Evolutionary conservation across 2,888 invertebrate species (phyloP).

Genomic region (Ceraclea dissimilis): DNA sequence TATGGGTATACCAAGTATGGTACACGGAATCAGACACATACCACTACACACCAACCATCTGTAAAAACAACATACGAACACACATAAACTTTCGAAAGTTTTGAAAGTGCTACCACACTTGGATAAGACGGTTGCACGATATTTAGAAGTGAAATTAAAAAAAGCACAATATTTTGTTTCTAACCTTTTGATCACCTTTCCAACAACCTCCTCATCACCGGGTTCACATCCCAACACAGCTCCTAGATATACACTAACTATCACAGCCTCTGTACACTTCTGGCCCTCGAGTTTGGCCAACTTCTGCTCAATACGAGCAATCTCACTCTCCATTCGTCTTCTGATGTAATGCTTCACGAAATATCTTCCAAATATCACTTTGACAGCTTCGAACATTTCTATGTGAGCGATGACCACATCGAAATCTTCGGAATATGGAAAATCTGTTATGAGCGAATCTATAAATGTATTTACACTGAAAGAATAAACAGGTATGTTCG

Average conservation of each 20-base stretch:
- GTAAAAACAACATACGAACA: slow-evolving; percentile 28
- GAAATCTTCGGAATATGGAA: slow-evolving; percentile 45
- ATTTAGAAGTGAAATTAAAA: too few relatives aligned
- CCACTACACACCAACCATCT: slow-evolving; percentile 48
- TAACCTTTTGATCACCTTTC: slow-evolving; percentile 51
- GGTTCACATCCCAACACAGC: slow-evolving; percentile 48
- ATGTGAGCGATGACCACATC: slow-evolving; percentile 28
- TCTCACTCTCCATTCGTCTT: slow-evolving; percentile 49
- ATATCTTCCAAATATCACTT: slow-evolving; percentile 58
- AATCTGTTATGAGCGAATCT: slow-evolving; percentile 43
- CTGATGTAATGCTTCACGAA: slow-evolving; percentile 53
- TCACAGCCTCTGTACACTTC: slow-evolving; percentile 47
- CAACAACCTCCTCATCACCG: slow-evolving; percentile 41
- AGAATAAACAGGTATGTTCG: slow-evolving; percentile 25
- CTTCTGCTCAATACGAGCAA: slow-evolving; percentile 53
- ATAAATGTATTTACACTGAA: slow-evolving; percentile 52
- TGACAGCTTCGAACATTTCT: slow-evolving; percentile 49
- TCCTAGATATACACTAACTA: slow-evolving; percentile 55
- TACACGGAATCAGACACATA: slow-evolving; percentile 44
- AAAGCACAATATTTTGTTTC: too few relatives aligned
- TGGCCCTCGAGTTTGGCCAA: slow-evolving; percentile 49
- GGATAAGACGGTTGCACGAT: too few relatives aligned
- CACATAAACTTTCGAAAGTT: neutral
- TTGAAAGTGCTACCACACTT: neutral
- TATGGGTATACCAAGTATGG: slow-evolving; percentile 45